Evolutionary conservation across 2,888 invertebrate genomes (phyloP), one percentile per base, ranked within the genome.

Genomic region (Ormyrus pomaceus): DNA sequence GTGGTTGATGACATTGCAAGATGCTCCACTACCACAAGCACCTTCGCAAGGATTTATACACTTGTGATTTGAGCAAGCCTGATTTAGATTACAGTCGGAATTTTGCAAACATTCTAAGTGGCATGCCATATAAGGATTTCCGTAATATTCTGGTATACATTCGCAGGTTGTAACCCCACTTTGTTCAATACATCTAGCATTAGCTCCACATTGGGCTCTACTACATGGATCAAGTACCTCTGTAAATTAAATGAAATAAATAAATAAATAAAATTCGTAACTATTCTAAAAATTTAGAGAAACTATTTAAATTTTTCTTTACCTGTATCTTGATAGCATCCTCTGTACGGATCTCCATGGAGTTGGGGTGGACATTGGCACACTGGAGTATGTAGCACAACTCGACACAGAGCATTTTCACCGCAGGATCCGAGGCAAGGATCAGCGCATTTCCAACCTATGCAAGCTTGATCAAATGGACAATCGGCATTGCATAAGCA

Each of bases 401-500:
- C 94, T 83, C 94, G 93, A 88, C 97, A 97, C 13, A 95, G 88
- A 0, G 97, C 96, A 88, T 95, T 95, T 82, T 93, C 93, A 1
- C 96, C 97, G 86, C 97, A 97, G 5, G 95, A 94, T 85, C 93
- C 91, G 83, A 92, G 90, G 86, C 96, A 96, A 75, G 95, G 94
- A 90, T 94, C 93, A 48, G 93, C 91, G 86, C 96, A 96, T 87
- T 95, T 93, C 71, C 92, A 92, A 75, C 92, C 92, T 56, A 94
- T 92, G 87, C 97, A 97, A 56, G 95, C 91, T 90, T 95, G 94
- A 84, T 95, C 94, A 68, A 94, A 94, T 4, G 95, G 92, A 88
- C 97, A 97, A 87, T 97, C 96, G 78, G 92, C 92, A 87, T 96
- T 95, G n/a, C 95, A 93, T 70, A 97, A 91, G 91, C 97, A 97